A percentile compares a stretch with the other conserved stretches of the same genome.
Conservation (phyloP, 2,113 vertebrate species). For the Climacteris rufus region DNA sequence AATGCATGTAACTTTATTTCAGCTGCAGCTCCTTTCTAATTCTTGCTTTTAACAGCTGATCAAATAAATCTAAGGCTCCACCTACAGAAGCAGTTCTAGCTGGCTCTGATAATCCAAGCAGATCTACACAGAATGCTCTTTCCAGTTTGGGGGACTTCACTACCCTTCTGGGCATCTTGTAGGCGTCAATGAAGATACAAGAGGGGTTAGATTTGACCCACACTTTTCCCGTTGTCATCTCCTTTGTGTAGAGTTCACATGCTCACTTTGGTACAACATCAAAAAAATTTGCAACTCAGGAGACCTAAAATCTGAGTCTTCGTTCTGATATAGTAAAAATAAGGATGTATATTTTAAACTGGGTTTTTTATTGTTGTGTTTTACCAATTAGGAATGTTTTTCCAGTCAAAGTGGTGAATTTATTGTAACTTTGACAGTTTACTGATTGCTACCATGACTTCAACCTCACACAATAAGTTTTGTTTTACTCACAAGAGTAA, state of each 20-base stretch:
- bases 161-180: neutral
- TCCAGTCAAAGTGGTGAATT: neutral
- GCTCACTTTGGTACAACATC: neutral
- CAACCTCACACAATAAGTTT: neutral
- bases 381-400: neutral
- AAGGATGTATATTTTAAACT: neutral
- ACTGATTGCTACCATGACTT: neutral
- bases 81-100: neutral
- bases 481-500: neutral
- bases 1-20: neutral
- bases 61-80: neutral
- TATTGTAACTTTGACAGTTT: neutral
- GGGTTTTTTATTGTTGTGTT: neutral
- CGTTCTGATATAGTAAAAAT: neutral
- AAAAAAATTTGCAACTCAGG: neutral
- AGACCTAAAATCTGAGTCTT: neutral
- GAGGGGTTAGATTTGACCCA: neutral
- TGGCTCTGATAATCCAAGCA: neutral
- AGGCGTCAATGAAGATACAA: neutral
- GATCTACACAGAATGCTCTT: neutral
- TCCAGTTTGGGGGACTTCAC: neutral
- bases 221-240: neutral
- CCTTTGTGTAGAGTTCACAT: neutral
- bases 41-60: neutral
- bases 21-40: neutral